These are phyloP conservation scores for Atethmia centrago DNA, from an alignment of 2,888 invertebrate genomes.

Conservation along the genomic window DNA sequence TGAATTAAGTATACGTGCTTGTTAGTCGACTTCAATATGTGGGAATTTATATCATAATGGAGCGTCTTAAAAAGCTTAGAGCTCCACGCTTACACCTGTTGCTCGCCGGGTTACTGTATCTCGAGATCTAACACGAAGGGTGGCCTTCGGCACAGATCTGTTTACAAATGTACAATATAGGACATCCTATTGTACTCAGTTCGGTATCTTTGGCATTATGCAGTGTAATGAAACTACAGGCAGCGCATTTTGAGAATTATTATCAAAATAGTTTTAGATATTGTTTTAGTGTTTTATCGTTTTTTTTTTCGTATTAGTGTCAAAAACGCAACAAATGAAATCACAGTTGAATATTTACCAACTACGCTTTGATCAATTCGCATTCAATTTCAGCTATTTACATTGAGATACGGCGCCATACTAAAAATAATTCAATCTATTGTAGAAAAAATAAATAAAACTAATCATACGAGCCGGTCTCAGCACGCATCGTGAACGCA, in stretches of 20 bases:
- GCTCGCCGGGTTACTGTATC: slow-evolving; percentile 33
- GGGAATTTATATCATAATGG: slow-evolving; percentile 38
- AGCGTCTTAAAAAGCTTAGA: slow-evolving; percentile 52
- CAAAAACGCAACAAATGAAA: not conserved
- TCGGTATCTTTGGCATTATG: not conserved
- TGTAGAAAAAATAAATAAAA: slow-evolving; percentile 65
- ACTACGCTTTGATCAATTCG: slow-evolving; percentile 17
- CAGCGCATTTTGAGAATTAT: not conserved
- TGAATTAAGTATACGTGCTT: slow-evolving; percentile 46
- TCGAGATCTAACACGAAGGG: slow-evolving; percentile 13
- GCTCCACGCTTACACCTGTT: slow-evolving; percentile 62
- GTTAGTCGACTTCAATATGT: slow-evolving; percentile 27
- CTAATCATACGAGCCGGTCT: slow-evolving; percentile 71
- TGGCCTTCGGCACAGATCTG: slow-evolving; percentile 1
- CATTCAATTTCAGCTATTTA: slow-evolving; percentile 1
- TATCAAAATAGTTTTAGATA: not conserved
- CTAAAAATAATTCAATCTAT: slow-evolving; percentile 62
- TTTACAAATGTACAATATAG: not conserved
- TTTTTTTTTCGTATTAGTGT: too few species aligned
- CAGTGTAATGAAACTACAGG: slow-evolving; percentile 9
- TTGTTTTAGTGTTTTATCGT: too few species aligned
- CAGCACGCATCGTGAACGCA: slow-evolving; percentile 71
- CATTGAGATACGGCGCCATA: slow-evolving; percentile 12
- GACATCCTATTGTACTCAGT: not conserved
- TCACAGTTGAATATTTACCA: not conserved